Conservation (phyloP, 2,113 vertebrate species). For the Peromyscus maniculatus region DNA sequence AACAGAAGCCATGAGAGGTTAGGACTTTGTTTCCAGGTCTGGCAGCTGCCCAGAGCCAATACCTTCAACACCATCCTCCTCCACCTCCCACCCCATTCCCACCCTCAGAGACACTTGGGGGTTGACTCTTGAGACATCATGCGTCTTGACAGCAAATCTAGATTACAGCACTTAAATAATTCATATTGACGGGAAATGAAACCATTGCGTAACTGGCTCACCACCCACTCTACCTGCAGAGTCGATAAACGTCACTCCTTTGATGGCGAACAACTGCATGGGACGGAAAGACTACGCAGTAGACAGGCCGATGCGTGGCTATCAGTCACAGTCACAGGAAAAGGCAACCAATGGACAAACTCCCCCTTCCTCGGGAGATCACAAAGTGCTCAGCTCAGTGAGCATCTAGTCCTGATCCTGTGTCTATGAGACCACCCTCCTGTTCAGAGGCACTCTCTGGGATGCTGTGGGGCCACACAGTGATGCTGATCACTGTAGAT, state of each 20-base stretch:
- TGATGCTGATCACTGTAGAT: not conserved
- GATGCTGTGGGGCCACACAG: not conserved
- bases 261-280: not conserved
- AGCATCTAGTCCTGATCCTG: too few relatives aligned
- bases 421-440: not conserved
- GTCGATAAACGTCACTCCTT: slow-evolving; percentile 43
- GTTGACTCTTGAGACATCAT: not conserved
- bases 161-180: slow-evolving; percentile 52
- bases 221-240: slow-evolving; percentile 34
- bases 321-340: not conserved
- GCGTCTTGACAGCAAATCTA: slow-evolving; percentile 12
- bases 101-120: not conserved
- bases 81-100: too few relatives aligned
- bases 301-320: not conserved
- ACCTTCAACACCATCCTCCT: not conserved
- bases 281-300: not conserved
- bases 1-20: not conserved
- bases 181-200: slow-evolving; percentile 53
- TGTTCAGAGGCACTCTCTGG: not conserved
- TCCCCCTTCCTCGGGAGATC: not conserved
- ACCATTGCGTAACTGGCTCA: slow-evolving; percentile 42
- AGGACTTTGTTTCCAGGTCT: not conserved
- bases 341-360: not conserved
- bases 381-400: not conserved
- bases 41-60: not conserved